Percentiles rank a stretch among this genome's conserved stretches.
Conservation (phyloP, 2,888 invertebrate genomes). For the Cosmopolites sordidus region DNA sequence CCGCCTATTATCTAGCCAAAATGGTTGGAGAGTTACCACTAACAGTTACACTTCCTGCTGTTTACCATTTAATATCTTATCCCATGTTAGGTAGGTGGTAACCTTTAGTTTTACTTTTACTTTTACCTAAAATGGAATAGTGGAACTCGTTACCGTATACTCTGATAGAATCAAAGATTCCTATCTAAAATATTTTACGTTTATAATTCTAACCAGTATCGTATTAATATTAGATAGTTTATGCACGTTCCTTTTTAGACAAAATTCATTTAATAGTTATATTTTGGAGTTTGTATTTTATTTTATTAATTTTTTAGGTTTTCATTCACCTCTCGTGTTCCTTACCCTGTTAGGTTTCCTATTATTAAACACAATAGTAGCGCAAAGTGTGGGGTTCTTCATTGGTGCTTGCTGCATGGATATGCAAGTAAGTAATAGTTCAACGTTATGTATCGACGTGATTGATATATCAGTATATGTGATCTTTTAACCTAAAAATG, state of each 20-base stretch:
- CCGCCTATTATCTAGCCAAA: conserved; percentile 77
- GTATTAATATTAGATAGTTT: no score
- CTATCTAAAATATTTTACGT: no score
- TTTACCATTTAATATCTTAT: conserved; percentile 73
- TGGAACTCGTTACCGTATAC: no score
- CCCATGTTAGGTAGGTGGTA: conserved; percentile 59
- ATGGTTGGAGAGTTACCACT: conserved; percentile 76
- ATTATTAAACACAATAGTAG: conserved; percentile 67
- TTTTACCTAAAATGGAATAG: no score
- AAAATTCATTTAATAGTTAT: no score
- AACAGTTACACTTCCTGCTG: conserved; percentile 68
- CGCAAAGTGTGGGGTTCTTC: conserved; percentile 75
- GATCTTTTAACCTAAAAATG: no score
- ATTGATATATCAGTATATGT: no score
- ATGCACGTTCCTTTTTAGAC: no score
- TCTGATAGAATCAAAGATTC: no score
- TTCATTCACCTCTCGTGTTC: conserved; percentile 62
- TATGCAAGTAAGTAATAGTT: conserved; percentile 60
- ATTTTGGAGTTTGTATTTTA: no score
- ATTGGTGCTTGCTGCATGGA: conserved; percentile 75
- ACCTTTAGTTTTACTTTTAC: background rate
- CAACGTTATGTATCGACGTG: no score
- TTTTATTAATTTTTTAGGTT: conserved; percentile 38
- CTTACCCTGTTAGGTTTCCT: conserved; percentile 64
- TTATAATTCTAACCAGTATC: no score